A percentile compares a stretch with the other conserved stretches of the same genome.
These are phyloP conservation scores for Mormyrus proboscirostris DNA, from an alignment of 2,797 vertebrate species.

Conservation along the genomic window DNA sequence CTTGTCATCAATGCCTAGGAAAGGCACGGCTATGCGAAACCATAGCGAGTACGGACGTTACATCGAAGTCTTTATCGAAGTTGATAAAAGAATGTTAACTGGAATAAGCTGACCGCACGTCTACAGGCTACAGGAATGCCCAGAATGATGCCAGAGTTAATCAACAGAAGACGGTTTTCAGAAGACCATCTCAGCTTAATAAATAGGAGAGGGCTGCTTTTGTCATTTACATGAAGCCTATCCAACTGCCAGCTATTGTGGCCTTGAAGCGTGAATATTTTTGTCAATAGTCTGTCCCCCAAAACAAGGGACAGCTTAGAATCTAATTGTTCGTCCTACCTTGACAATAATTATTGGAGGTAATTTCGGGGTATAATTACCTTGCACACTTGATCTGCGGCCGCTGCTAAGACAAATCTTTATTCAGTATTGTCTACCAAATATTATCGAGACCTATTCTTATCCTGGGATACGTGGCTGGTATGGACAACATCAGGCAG, in stretches of 20 bases:
- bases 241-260: neutral
- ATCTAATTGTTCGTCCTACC: neutral
- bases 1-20: neutral
- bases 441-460: neutral
- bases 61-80: neutral
- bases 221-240: neutral
- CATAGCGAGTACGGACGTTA: neutral
- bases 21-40: neutral
- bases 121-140: neutral
- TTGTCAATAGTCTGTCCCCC: constrained; percentile 16
- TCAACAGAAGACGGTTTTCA: constrained; percentile 20
- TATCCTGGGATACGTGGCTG: neutral
- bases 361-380: neutral
- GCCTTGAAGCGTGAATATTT: constrained; percentile 16
- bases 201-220: neutral
- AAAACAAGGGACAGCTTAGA: neutral
- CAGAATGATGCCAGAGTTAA: constrained; percentile 14
- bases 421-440: neutral
- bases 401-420: neutral
- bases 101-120: neutral
- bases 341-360: neutral
- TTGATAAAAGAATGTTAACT: neutral
- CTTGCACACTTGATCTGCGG: neutral
- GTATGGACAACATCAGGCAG: neutral
- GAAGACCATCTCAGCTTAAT: constrained; percentile 17